Evolutionary conservation across 2,888 invertebrate genomes (phyloP).

Genomic region (Himalopsyche tibetana): DNA sequence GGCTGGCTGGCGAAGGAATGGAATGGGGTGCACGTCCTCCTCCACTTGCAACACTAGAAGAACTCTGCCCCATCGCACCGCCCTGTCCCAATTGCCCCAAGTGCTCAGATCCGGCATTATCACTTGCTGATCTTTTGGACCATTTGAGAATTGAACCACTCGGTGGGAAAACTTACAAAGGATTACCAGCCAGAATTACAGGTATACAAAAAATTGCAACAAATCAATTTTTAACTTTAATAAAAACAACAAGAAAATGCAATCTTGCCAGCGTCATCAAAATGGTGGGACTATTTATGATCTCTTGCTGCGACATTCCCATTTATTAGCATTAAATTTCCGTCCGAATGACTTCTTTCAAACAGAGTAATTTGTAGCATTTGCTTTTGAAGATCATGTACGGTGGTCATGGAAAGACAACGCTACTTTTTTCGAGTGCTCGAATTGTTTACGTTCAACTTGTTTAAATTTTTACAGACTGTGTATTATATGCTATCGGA

Average conservation of each 20-base stretch:
- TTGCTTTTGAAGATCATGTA: too few species aligned
- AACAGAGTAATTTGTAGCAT: too few species aligned
- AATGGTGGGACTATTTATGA: too few species aligned
- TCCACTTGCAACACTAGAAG: conserved; percentile 73
- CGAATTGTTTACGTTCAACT: background rate
- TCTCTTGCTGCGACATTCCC: too few species aligned
- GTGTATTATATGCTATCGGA: conserved; percentile 92
- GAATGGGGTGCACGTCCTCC: conserved; percentile 73
- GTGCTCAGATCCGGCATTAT: conserved; percentile 70
- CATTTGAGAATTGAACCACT: conserved; percentile 71
- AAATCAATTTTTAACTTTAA: too few species aligned
- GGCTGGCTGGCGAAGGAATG: conserved; percentile 70
- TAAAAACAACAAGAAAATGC: too few species aligned
- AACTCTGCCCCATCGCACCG: conserved; percentile 73
- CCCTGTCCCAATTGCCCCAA: conserved; percentile 73
- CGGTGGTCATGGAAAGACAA: too few species aligned
- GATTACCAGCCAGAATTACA: conserved; percentile 75
- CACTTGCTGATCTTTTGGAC: conserved; percentile 62
- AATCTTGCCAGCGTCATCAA: too few species aligned
- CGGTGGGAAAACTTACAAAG: conserved; percentile 78
- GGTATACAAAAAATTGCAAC: conserved; percentile 68
- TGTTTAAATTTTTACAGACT: conserved; percentile 78
- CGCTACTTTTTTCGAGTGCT: too few species aligned
- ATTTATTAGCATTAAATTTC: too few species aligned
- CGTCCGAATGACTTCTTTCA: too few species aligned